Conservation (phyloP, 2,797 vertebrate genomes). For the Gouania willdenowi region DNA sequence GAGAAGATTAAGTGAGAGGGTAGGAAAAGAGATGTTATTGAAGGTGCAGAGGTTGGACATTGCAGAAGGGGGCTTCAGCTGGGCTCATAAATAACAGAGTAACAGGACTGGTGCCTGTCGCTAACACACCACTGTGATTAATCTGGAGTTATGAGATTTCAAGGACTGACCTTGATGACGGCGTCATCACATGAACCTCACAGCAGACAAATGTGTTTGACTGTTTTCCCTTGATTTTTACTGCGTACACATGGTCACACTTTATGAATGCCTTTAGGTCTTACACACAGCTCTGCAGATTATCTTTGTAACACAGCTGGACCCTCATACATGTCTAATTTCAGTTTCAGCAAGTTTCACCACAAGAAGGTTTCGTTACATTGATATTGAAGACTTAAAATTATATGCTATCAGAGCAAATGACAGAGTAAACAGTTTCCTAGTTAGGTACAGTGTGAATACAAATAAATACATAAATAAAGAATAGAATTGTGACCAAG, state of each 20-base stretch:
- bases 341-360: no score
- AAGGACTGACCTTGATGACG: slow-evolving; percentile 53
- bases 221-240: not conserved
- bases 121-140: slow-evolving; percentile 29
- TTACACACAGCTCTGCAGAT: no score
- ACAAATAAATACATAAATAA: no score
- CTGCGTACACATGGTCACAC: not conserved
- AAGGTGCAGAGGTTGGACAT: slow-evolving; percentile 54
- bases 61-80: slow-evolving; percentile 27
- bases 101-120: slow-evolving; percentile 47
- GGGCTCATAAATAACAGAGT: slow-evolving; percentile 72
- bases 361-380: no score
- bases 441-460: no score
- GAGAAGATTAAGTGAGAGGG: slow-evolving; percentile 18
- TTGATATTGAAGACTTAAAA: no score
- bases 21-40: slow-evolving; percentile 41
- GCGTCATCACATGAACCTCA: slow-evolving; percentile 15
- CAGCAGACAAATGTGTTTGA: slow-evolving; percentile 7
- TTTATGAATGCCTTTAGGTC: not conserved
- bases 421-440: no score
- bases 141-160: slow-evolving; percentile 52
- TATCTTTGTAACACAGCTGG: no score
- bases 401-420: no score
- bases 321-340: no score
- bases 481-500: no score